Conservation (phyloP, 2,888 invertebrate genomes). For the Megastigmus dorsalis region DNA sequence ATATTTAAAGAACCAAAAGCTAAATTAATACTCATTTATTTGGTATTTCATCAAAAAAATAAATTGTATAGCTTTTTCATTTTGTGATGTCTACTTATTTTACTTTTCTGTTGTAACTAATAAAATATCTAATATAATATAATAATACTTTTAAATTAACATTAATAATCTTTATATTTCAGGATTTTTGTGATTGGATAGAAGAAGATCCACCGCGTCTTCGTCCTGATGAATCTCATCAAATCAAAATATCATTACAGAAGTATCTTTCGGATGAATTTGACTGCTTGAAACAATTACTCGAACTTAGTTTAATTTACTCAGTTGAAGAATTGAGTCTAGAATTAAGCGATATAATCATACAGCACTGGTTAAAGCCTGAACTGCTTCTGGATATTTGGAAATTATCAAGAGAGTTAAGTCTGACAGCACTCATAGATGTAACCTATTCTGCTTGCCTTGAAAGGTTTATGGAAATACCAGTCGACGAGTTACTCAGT, state of each 20-base stretch:
- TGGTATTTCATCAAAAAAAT: not conserved
- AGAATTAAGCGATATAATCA: slow-evolving; percentile 61
- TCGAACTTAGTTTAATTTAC: slow-evolving; percentile 64
- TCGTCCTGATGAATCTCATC: slow-evolving; percentile 47
- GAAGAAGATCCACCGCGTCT: slow-evolving; percentile 55
- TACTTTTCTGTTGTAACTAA: not conserved
- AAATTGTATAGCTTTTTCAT: too few species aligned
- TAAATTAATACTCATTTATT: not conserved
- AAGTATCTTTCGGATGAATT: slow-evolving; percentile 58
- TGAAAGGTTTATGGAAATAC: slow-evolving; percentile 63
- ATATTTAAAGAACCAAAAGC: too few species aligned
- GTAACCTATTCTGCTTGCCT: slow-evolving; percentile 59
- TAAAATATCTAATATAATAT: not conserved
- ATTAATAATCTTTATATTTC: slow-evolving; percentile 37
- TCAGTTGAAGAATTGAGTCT: slow-evolving; percentile 60
- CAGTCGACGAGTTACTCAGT: slow-evolving; percentile 52
- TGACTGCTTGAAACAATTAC: slow-evolving; percentile 59
- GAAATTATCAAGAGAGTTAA: slow-evolving; percentile 62
- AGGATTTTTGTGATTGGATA: slow-evolving; percentile 67
- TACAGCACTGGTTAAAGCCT: slow-evolving; percentile 59
- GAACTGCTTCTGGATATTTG: slow-evolving; percentile 62
- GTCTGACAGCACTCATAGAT: slow-evolving; percentile 56
- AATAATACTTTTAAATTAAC: not conserved
- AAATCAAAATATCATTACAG: slow-evolving; percentile 57
- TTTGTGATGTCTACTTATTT: too few species aligned